Conservation (phyloP, 2,888 invertebrate species). For the Drosophila nr. perissopoda region DNA sequence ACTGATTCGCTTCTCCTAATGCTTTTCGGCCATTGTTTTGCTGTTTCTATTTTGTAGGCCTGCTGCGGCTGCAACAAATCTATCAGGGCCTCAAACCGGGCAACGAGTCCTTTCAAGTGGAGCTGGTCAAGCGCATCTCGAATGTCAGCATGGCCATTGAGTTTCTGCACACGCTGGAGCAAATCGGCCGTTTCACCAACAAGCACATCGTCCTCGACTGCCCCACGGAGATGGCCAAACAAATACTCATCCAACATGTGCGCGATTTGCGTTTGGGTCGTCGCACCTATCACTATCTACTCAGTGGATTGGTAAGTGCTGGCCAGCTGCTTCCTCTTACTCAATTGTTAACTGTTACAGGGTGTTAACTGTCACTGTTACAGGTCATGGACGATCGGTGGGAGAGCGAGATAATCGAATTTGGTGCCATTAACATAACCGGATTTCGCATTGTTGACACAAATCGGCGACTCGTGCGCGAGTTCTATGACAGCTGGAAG, state of each 20-base stretch:
- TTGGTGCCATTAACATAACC: slow-evolving; percentile 99
- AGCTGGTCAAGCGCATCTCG: slow-evolving; percentile 94
- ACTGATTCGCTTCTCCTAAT: background rate
- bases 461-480: slow-evolving; percentile 92
- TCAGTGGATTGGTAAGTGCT: slow-evolving; percentile 94
- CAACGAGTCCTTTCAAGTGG: slow-evolving; percentile 93
- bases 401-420: slow-evolving; percentile 97
- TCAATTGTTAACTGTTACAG: background rate
- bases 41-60: slow-evolving; percentile 87
- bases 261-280: slow-evolving; percentile 94
- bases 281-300: slow-evolving; percentile 95
- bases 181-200: slow-evolving; percentile 93
- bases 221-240: slow-evolving; percentile 95
- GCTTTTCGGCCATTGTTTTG: background rate
- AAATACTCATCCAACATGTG: slow-evolving; percentile 95
- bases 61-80: slow-evolving; percentile 95
- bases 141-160: slow-evolving; percentile 95
- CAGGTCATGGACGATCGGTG: slow-evolving; percentile 98
- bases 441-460: slow-evolving; percentile 98
- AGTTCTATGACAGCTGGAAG: slow-evolving; percentile 95
- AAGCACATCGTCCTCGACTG: slow-evolving; percentile 97
- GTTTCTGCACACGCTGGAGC: slow-evolving; percentile 93
- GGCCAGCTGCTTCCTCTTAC: background rate
- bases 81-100: slow-evolving; percentile 95
- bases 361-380: background rate